Percentiles rank a stretch among this genome's conserved stretches.
phyloP scores from a whole-genome alignment of 2,797 vertebrate species.

The Helarctos malayanus region DNA sequence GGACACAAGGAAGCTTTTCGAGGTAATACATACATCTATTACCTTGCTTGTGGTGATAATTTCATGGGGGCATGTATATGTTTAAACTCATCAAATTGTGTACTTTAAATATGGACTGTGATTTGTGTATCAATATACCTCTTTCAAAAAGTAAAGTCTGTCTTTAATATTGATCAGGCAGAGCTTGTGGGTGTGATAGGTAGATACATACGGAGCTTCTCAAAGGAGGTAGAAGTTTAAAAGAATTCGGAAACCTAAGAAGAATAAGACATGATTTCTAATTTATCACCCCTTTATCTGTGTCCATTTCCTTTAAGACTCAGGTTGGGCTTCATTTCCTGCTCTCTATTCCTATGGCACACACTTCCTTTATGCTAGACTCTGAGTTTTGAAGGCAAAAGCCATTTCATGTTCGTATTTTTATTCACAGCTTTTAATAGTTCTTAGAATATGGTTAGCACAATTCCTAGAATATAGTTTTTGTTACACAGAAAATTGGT shows the following conservation, averaged over 20 bases:
- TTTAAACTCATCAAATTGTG: neutral
- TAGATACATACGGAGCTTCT: neutral
- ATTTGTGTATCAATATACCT: neutral
- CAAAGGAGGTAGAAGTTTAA: neutral
- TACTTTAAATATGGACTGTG: neutral
- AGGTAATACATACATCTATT: neutral
- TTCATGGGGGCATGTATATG: neutral
- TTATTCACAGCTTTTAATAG: neutral
- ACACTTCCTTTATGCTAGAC: too few species aligned
- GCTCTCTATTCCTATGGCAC: neutral
- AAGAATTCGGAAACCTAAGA: neutral
- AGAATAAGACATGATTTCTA: neutral
- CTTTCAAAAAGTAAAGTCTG: neutral
- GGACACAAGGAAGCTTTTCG: neutral
- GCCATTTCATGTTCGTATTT: neutral
- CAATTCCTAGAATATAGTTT: neutral
- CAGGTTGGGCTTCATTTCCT: neutral
- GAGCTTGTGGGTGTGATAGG: neutral
- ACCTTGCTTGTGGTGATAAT: neutral
- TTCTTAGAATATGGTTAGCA: neutral
- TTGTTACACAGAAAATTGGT: neutral
- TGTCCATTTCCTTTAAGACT: neutral
- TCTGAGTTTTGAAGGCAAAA: neutral
- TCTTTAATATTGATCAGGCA: neutral
- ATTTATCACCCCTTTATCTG: neutral